Percentiles rank a stretch among this genome's conserved stretches.
phyloP scores from a whole-genome alignment of 2,888 invertebrate genomes.

The Allolobophora icterica region DNA sequence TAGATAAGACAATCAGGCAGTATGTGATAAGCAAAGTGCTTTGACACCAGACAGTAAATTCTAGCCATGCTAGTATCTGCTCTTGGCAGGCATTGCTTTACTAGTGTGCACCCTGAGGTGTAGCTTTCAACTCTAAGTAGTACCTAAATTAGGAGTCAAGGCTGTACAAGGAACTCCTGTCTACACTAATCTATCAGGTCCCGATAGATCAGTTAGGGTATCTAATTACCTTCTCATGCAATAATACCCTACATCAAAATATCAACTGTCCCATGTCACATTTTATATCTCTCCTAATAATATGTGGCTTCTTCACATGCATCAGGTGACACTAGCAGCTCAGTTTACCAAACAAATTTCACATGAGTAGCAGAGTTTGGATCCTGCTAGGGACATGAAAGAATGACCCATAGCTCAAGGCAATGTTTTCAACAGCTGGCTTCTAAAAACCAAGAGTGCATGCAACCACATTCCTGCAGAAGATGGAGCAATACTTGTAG shows the following conservation, averaged over 20 bases:
- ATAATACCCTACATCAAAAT: too few species aligned
- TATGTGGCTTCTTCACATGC: background rate
- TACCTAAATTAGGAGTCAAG: background rate
- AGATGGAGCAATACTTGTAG: background rate
- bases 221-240: background rate
- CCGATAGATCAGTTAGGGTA: background rate
- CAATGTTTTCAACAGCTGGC: background rate
- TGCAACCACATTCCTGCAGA: background rate
- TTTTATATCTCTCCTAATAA: background rate
- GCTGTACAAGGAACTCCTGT: background rate
- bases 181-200: background rate
- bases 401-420: background rate
- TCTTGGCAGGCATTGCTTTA: background rate
- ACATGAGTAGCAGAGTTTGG: background rate
- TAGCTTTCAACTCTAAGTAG: background rate
- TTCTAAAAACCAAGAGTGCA: background rate
- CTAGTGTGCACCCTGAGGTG: background rate
- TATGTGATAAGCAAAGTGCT: too few species aligned
- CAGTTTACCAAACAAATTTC: background rate
- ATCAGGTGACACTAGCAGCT: background rate
- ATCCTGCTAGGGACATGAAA: background rate
- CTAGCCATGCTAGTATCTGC: background rate
- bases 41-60: background rate
- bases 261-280: too few species aligned
- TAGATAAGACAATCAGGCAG: background rate